Percentiles rank a stretch among this genome's conserved stretches.
These are phyloP conservation scores for Centropus unirufus DNA, from an alignment of 2,113 vertebrate species.

Conservation along the genomic window DNA sequence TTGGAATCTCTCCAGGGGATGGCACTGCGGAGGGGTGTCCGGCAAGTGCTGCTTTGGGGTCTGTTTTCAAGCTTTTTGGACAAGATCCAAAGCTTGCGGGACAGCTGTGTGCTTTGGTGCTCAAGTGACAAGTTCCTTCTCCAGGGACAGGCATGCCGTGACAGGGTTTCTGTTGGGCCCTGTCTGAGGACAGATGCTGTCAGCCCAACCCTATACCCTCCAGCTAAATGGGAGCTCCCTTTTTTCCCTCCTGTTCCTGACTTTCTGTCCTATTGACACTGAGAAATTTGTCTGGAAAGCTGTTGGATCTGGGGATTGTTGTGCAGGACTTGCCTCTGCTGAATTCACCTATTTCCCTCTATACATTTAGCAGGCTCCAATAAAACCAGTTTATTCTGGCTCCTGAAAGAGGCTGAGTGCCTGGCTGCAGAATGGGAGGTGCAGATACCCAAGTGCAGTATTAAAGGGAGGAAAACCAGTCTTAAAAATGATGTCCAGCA, in stretches of 20 bases:
- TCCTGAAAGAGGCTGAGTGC: background rate
- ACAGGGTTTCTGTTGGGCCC: background rate
- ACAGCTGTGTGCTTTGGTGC: background rate
- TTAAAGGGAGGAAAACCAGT: background rate
- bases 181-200: rapidly evolving
- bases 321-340: background rate
- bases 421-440: background rate
- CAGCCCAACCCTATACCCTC: background rate
- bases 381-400: background rate
- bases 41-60: background rate
- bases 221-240: background rate
- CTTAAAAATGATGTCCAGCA: background rate
- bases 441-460: background rate
- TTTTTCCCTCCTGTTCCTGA: background rate
- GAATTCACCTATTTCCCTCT: background rate
- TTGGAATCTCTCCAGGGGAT: background rate
- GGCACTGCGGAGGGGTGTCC: background rate
- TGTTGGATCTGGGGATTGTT: background rate
- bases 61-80: background rate
- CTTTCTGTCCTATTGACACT: rapidly evolving
- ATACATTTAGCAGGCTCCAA: background rate
- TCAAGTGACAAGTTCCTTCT: background rate
- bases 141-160: rapidly evolving
- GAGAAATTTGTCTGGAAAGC: background rate
- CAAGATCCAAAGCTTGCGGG: background rate